A percentile compares a stretch with the other conserved stretches of the same genome.
phyloP scores from a whole-genome alignment of 2,888 invertebrate species.

The Dioctria rufipes region DNA sequence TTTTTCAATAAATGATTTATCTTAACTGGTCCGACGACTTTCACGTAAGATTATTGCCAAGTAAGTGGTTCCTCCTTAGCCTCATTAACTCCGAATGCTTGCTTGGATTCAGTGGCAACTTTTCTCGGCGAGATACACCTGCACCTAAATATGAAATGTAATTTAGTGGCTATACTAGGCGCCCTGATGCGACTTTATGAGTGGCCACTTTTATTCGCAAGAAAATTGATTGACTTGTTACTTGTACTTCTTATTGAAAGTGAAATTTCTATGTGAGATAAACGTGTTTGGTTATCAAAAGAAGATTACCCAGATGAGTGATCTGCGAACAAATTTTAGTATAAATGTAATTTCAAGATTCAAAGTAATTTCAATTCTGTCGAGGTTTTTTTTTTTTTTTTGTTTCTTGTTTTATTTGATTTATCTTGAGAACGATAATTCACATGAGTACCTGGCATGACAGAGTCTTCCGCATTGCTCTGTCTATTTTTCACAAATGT shows the following conservation, averaged over 20 bases:
- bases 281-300: no score
- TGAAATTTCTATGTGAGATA: constrained; percentile 2
- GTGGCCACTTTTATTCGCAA: neutral
- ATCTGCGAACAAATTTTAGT: no score
- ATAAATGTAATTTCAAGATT: no score
- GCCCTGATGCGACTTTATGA: neutral
- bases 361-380: neutral
- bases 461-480: no score
- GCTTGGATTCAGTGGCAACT: neutral
- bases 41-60: constrained; percentile 17
- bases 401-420: neutral
- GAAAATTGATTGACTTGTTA: neutral
- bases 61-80: constrained; percentile 15
- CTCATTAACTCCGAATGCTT: neutral
- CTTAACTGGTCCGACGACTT: constrained; percentile 15
- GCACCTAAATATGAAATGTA: neutral
- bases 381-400: neutral
- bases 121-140: neutral
- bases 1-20: constrained; percentile 6
- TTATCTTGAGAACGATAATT: no score
- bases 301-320: no score
- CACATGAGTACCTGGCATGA: no score
- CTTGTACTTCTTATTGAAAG: neutral
- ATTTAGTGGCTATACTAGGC: neutral
- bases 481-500: no score